Percentiles rank a stretch among this genome's conserved stretches.
These are phyloP conservation scores for Micronycteris hirsuta DNA, from an alignment of 2,113 vertebrate genomes.

Conservation along the genomic window DNA sequence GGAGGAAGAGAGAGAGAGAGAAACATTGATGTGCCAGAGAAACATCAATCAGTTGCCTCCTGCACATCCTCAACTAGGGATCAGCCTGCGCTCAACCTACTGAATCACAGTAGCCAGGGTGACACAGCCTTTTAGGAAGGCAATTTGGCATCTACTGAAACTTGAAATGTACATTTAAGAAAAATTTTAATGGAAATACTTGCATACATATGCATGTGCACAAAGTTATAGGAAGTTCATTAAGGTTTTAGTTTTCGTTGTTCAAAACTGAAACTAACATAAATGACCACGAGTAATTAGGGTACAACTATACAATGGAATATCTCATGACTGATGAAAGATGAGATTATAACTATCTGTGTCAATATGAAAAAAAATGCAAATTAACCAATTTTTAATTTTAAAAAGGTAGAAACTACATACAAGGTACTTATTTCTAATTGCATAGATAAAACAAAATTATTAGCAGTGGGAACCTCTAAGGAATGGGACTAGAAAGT, in stretches of 20 bases:
- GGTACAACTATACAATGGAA: background rate
- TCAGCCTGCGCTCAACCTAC: too few relatives aligned
- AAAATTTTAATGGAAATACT: background rate
- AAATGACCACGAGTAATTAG: slow-evolving; percentile 7
- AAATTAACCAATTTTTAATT: background rate
- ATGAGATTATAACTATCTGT: background rate
- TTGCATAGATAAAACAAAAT: background rate
- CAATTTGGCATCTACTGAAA: background rate
- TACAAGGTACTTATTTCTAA: background rate
- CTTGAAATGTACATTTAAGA: background rate
- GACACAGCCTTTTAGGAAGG: background rate
- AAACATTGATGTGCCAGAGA: too few relatives aligned
- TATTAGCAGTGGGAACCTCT: background rate
- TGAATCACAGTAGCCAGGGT: too few relatives aligned
- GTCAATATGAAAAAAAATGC: background rate
- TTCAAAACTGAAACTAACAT: slow-evolving; percentile 10
- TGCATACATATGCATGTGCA: background rate
- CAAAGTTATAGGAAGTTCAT: background rate
- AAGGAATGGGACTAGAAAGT: background rate
- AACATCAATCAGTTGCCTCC: too few relatives aligned
- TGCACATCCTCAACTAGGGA: too few relatives aligned
- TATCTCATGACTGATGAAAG: background rate
- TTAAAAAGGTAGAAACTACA: slow-evolving; percentile 11
- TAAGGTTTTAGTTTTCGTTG: background rate
- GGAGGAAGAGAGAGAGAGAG: too few relatives aligned